A percentile compares a stretch with the other conserved stretches of the same genome.
Conservation (phyloP, 2,113 vertebrate species). For the Callithrix jacchus region DNA sequence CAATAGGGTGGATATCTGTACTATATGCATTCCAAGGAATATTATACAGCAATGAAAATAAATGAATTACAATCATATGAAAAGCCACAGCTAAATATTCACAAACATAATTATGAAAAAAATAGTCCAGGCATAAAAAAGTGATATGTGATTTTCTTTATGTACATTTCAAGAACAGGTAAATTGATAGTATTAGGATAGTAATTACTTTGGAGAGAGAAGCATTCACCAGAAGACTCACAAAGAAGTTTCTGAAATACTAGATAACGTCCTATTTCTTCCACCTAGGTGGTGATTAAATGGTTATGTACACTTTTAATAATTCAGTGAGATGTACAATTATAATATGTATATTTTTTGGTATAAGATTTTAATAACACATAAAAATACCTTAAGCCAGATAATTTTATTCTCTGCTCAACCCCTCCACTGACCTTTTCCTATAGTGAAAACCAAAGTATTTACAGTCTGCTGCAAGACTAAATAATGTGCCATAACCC, state of each 20-base stretch:
- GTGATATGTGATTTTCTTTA: background rate
- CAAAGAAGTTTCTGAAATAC: background rate
- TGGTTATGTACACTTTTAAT: background rate
- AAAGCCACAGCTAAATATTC: background rate
- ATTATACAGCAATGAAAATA: background rate
- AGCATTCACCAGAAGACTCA: background rate
- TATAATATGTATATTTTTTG: background rate
- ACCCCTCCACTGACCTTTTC: background rate
- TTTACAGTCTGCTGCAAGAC: background rate
- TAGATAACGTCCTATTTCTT: background rate
- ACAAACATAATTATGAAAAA: background rate
- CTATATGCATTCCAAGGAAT: background rate
- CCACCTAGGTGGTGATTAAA: background rate
- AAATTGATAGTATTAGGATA: background rate
- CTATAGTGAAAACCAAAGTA: background rate
- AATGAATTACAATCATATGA: background rate
- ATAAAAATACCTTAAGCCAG: background rate
- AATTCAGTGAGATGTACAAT: background rate
- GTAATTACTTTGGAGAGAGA: background rate
- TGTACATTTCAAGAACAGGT: background rate
- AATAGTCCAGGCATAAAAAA: background rate
- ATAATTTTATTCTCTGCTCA: background rate
- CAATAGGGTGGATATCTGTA: background rate
- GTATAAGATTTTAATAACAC: background rate
- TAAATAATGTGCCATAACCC: background rate